A percentile compares a stretch with the other conserved stretches of the same genome.
Evolutionary conservation across 2,797 vertebrate genomes (phyloP).

Genomic region (Phyllotis vaccarum): DNA sequence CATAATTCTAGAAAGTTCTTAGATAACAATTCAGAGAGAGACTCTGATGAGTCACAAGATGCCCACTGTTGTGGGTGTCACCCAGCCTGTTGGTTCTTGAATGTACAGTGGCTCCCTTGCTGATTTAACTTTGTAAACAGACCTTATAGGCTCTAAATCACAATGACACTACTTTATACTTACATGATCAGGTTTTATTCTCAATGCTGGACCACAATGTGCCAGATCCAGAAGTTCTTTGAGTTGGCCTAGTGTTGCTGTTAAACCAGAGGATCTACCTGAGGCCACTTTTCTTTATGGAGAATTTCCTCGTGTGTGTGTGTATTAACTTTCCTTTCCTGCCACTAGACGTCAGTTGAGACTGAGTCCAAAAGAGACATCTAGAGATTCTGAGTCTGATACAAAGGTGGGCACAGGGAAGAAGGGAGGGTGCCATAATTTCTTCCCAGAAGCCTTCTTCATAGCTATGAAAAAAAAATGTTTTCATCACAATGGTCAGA

Average conservation of each 20-base stretch:
- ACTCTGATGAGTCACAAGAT: neutral
- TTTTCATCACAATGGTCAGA: neutral
- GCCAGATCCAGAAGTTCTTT: neutral
- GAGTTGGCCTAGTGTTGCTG: neutral
- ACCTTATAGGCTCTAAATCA: neutral
- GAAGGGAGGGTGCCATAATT: neutral
- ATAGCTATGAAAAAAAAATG: neutral
- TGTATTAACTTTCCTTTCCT: constrained; percentile 1
- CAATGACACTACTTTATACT: neutral
- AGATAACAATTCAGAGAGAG: neutral
- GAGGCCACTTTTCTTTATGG: neutral
- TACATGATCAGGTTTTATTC: neutral
- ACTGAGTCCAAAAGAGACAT: neutral
- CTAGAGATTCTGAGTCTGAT: neutral
- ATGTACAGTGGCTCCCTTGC: neutral
- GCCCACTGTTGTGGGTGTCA: neutral
- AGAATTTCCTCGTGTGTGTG: neutral
- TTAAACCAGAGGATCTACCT: neutral
- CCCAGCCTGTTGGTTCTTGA: neutral
- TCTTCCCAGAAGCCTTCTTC: neutral
- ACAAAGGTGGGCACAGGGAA: neutral
- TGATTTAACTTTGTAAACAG: neutral
- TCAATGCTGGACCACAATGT: neutral
- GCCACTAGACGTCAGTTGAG: neutral
- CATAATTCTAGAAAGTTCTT: neutral